A percentile compares a stretch with the other conserved stretches of the same genome.
Evolutionary conservation across 2,113 vertebrate genomes (phyloP).

Genomic region (Talpa occidentalis): DNA sequence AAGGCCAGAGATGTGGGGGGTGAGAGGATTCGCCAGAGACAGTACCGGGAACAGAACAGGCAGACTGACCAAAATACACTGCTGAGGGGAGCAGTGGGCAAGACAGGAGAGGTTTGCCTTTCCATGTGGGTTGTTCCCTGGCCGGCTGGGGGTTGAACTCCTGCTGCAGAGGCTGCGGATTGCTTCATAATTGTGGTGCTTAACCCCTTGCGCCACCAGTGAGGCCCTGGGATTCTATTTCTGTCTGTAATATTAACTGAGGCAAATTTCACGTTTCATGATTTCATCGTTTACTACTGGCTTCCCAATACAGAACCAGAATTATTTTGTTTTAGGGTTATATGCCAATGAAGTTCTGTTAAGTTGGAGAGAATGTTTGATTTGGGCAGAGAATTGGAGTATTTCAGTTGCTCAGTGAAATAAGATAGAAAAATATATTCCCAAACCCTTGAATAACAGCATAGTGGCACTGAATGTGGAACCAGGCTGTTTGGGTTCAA

Average conservation of each 20-base stretch:
- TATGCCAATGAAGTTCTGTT: background rate
- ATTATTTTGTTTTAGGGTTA: background rate
- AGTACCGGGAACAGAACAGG: no score
- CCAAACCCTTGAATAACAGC: background rate
- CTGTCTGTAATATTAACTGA: background rate
- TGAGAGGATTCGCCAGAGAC: no score
- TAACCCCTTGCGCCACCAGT: no score
- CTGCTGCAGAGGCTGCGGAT: no score
- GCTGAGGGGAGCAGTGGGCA: no score
- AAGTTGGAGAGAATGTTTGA: constrained; percentile 9
- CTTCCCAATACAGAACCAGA: background rate
- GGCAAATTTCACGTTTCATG: constrained; percentile 39
- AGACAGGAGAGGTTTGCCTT: no score
- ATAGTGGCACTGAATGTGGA: background rate
- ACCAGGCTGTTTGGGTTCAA: background rate
- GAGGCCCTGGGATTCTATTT: constrained; percentile 27
- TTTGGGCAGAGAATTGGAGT: background rate
- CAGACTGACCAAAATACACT: no score
- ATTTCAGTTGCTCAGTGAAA: constrained; percentile 34
- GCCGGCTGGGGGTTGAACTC: no score
- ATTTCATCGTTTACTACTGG: constrained; percentile 21
- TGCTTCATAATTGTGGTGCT: no score
- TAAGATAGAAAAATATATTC: background rate
- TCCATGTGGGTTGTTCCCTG: no score
- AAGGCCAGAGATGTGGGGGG: no score